phyloP scores from a whole-genome alignment of 2,797 vertebrate species.

The Carapus acus region DNA sequence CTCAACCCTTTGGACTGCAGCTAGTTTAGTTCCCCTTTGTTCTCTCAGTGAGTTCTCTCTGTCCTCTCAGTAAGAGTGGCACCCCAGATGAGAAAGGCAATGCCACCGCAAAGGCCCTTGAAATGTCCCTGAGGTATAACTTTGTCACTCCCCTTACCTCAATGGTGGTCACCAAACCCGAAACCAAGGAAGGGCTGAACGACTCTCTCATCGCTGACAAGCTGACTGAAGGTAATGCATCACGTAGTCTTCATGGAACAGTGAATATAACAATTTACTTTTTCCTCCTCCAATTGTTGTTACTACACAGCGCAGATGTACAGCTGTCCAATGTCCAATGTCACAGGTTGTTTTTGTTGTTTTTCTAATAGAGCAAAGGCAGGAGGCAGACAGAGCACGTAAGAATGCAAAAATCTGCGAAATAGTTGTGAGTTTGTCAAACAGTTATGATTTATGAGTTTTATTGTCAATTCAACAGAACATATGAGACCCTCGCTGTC shows the following conservation, averaged over 20 bases:
- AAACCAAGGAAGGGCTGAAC: slow-evolving; percentile 53
- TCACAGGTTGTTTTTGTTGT: not conserved
- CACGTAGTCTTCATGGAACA: no score
- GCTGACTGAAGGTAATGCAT: slow-evolving; percentile 80
- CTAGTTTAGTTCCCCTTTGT: not conserved
- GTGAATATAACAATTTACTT: no score
- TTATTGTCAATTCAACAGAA: no score
- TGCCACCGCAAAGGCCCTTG: slow-evolving; percentile 77
- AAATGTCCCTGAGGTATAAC: slow-evolving; percentile 84
- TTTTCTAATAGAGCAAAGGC: slow-evolving; percentile 55
- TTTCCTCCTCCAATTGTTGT: no score
- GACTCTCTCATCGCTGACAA: slow-evolving; percentile 80
- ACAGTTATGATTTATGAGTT: not conserved
- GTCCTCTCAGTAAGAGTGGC: slow-evolving; percentile 70
- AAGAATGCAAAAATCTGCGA: not conserved
- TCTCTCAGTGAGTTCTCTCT: not conserved
- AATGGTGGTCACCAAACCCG: slow-evolving; percentile 94
- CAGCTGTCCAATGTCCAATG: not conserved
- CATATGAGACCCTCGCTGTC: no score
- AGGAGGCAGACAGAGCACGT: slow-evolving; percentile 31
- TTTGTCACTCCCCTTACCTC: slow-evolving; percentile 94
- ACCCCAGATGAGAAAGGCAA: slow-evolving; percentile 72
- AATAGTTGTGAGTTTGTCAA: not conserved
- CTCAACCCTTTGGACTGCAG: not conserved
- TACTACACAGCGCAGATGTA: not conserved